Conservation (phyloP, 2,797 vertebrate genomes). For the Choloepus didactylus region DNA sequence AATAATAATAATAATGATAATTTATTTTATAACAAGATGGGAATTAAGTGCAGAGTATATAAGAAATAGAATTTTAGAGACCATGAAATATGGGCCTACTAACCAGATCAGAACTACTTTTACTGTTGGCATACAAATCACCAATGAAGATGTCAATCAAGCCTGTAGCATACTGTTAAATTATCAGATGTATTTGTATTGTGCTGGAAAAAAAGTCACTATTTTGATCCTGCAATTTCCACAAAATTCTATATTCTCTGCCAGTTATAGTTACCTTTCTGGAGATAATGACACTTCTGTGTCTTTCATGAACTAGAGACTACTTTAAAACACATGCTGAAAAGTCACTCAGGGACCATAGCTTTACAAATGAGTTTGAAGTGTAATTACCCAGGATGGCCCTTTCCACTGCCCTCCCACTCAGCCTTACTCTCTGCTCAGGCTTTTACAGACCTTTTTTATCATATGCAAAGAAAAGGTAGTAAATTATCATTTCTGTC, state of each 20-base stretch:
- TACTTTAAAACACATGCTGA: background rate
- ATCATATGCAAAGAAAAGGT: background rate
- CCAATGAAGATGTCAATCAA: background rate
- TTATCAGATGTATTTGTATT: background rate
- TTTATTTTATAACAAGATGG: background rate
- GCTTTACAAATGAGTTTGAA: background rate
- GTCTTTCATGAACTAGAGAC: background rate
- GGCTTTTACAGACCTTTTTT: background rate
- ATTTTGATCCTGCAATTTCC: background rate
- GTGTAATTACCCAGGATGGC: background rate
- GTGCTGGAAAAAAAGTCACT: background rate
- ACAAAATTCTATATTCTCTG: conserved; percentile 15
- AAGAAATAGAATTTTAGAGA: background rate
- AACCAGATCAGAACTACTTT: background rate
- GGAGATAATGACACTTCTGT: background rate
- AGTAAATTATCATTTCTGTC: background rate
- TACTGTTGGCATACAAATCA: background rate
- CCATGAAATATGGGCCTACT: background rate
- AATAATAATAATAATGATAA: background rate
- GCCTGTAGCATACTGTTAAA: background rate
- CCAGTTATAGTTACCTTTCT: background rate
- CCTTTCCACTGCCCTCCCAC: background rate
- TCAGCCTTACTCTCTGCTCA: background rate
- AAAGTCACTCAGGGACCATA: background rate
- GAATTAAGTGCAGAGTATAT: background rate